Evolutionary conservation across 2,113 vertebrate species (phyloP).

Genomic region (Pygoscelis antarcticus): DNA sequence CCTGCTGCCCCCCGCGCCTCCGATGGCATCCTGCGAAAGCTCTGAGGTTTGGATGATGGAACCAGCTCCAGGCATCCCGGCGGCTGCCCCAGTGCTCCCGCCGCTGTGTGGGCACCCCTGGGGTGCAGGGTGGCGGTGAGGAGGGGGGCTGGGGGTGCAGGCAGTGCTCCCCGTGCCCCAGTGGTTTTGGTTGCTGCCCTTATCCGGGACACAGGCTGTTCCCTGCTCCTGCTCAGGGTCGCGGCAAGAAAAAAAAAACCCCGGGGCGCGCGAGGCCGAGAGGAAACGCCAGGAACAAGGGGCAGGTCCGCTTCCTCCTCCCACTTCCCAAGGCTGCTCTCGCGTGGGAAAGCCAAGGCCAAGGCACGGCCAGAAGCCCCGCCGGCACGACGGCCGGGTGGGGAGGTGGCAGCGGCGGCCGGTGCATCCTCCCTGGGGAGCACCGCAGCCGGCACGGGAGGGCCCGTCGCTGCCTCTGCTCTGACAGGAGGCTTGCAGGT

Average conservation of each 20-base stretch:
- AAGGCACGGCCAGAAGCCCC: rapidly evolving
- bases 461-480: rapidly evolving
- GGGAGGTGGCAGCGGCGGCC: background rate
- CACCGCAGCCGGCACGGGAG: rapidly evolving
- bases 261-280: rapidly evolving
- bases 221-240: background rate
- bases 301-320: conserved; percentile 28
- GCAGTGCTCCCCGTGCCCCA: background rate
- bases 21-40: rapidly evolving
- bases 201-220: background rate
- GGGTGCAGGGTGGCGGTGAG: background rate
- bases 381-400: rapidly evolving
- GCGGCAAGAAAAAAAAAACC: background rate
- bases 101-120: background rate
- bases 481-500: rapidly evolving
- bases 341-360: background rate
- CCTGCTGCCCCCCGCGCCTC: background rate
- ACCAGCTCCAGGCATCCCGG: rapidly evolving
- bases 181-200: background rate
- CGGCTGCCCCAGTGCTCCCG: background rate
- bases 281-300: background rate
- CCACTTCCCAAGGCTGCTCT: conserved; percentile 2
- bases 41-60: background rate
- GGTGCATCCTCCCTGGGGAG: background rate
- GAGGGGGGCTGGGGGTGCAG: background rate